A percentile compares a stretch with the other conserved stretches of the same genome.
Evolutionary conservation across 2,888 invertebrate species (phyloP).

Genomic region (Drepana falcataria): DNA sequence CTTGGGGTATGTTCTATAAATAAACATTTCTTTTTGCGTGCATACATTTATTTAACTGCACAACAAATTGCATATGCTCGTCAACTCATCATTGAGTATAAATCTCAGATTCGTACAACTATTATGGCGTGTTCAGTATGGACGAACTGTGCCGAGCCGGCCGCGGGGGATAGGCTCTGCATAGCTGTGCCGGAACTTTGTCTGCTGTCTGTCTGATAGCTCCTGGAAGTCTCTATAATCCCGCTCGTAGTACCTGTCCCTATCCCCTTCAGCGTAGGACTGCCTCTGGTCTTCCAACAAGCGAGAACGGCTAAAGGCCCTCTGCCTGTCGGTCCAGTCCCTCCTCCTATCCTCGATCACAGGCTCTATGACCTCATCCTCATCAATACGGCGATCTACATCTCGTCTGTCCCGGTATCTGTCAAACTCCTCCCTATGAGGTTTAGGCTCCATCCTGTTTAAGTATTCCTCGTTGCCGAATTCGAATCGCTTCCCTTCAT

Average conservation of each 20-base stretch:
- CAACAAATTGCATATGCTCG: background rate
- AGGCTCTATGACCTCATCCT: conserved; percentile 69
- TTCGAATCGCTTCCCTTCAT: conserved; percentile 63
- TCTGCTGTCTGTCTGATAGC: conserved; percentile 58
- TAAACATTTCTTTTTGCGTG: no score
- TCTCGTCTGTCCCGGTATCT: conserved; percentile 65
- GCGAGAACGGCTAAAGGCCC: conserved; percentile 71
- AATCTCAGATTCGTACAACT: conserved; percentile 33
- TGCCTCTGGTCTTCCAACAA: conserved; percentile 67
- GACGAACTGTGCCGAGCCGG: conserved; percentile 69
- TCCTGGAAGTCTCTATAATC: conserved; percentile 69
- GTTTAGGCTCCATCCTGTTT: conserved; percentile 60
- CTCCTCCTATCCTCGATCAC: conserved; percentile 63
- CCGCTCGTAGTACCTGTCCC: conserved; percentile 64
- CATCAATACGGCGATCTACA: conserved; percentile 64
- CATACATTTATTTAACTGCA: background rate
- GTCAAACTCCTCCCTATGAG: conserved; percentile 59
- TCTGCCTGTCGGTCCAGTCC: conserved; percentile 66
- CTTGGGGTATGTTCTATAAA: no score
- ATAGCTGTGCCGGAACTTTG: conserved; percentile 81
- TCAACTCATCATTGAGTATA: background rate
- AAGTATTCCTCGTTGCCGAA: conserved; percentile 68
- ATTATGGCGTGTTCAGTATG: conserved; percentile 74
- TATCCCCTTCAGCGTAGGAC: conserved; percentile 62
- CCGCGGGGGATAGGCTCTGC: conserved; percentile 81